phyloP scores from a whole-genome alignment of 2,113 vertebrate genomes.

The Pachycephala philippinensis region DNA sequence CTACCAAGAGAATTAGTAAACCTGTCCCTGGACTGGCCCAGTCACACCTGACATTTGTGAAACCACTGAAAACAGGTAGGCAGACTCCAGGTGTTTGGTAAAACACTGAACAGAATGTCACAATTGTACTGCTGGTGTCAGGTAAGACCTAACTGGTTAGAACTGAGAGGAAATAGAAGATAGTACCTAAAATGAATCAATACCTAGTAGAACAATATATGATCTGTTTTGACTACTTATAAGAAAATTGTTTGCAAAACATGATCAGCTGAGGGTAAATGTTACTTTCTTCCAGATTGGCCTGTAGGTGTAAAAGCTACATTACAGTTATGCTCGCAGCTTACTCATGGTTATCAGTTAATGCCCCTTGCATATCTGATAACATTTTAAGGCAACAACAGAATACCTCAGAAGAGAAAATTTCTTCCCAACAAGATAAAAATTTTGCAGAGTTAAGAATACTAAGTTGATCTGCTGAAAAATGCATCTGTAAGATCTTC shows the following conservation, averaged over 20 bases:
- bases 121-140: neutral
- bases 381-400: neutral
- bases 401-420: neutral
- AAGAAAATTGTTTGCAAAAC: neutral
- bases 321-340: neutral
- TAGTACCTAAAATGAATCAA: neutral
- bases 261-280: neutral
- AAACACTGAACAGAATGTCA: neutral
- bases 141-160: neutral
- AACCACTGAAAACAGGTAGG: slow-evolving; percentile 82
- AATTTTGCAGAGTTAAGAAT: neutral
- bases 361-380: neutral
- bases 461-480: neutral
- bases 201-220: neutral
- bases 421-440: neutral
- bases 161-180: neutral
- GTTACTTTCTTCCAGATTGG: neutral
- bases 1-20: slow-evolving; percentile 41
- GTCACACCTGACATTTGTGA: slow-evolving; percentile 84
- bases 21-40: slow-evolving; percentile 80
- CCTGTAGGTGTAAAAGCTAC: neutral
- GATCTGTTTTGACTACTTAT: neutral
- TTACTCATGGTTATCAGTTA: neutral
- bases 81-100: slow-evolving; percentile 35
- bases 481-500: neutral